Percentiles rank a stretch among this genome's conserved stretches.
Conservation (phyloP, 2,888 invertebrate genomes). For the Euplexia lucipara region DNA sequence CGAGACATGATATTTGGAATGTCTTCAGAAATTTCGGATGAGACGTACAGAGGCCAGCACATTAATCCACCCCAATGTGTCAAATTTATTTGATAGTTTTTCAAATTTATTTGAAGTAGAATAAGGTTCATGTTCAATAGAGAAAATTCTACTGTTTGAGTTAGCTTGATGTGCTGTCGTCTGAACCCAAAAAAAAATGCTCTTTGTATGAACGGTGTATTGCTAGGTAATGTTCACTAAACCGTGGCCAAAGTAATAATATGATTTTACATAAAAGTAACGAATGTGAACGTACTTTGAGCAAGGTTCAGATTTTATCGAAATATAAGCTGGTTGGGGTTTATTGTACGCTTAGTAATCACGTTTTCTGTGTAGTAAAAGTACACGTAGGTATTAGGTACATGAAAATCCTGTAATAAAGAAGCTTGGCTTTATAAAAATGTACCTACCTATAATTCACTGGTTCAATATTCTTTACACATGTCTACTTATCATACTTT, state of each 20-base stretch:
- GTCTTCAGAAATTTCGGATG: slow-evolving; percentile 9
- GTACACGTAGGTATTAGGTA: slow-evolving; percentile 4
- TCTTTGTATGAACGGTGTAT: slow-evolving; percentile 24
- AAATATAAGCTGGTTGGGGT: slow-evolving; percentile 19
- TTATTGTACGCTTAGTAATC: slow-evolving; percentile 26
- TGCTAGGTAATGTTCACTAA: slow-evolving; percentile 25
- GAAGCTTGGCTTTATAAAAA: neutral
- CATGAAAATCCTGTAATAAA: slow-evolving; percentile 8
- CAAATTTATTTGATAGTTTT: too few relatives aligned
- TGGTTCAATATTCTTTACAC: slow-evolving; percentile 11
- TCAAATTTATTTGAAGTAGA: too few relatives aligned
- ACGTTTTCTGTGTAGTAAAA: slow-evolving; percentile 19
- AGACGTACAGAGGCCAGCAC: too few relatives aligned
- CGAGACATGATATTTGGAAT: slow-evolving; percentile 27
- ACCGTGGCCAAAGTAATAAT: slow-evolving; percentile 11
- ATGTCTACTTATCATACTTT: neutral
- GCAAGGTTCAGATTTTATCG: slow-evolving; percentile 26
- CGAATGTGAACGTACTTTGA: slow-evolving; percentile 18
- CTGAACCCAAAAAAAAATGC: too few relatives aligned
- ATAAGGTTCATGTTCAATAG: too few relatives aligned
- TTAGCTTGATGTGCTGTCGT: too few relatives aligned
- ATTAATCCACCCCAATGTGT: too few relatives aligned
- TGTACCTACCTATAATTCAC: slow-evolving; percentile 1
- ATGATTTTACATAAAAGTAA: slow-evolving; percentile 14
- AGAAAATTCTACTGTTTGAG: too few relatives aligned